These are phyloP conservation scores for Sinohyriopsis cumingii DNA, from an alignment of 2,888 invertebrate species.

Conservation along the genomic window DNA sequence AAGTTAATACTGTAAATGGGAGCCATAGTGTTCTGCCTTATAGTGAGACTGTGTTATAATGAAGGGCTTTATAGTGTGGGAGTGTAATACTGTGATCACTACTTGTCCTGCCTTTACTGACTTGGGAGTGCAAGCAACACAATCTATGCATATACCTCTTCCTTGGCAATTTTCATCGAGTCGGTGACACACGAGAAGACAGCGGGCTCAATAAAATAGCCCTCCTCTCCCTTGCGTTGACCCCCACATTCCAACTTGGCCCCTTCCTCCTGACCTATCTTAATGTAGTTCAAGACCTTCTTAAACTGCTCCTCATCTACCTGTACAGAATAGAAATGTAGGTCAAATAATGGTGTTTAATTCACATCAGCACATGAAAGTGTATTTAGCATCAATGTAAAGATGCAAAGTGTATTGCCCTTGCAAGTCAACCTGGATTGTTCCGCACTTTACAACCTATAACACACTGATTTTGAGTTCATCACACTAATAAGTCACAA, in stretches of 20 bases:
- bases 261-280: constrained; percentile 83
- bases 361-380: background rate
- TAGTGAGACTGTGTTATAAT: no score
- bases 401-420: background rate
- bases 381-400: background rate
- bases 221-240: constrained; percentile 58
- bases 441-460: no score
- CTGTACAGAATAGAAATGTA: constrained; percentile 22
- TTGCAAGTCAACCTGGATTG: no score
- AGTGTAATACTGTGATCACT: no score
- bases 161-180: constrained; percentile 72
- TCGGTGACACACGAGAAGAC: constrained; percentile 72
- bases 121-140: constrained; percentile 76
- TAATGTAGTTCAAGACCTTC: constrained; percentile 83
- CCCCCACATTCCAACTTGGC: constrained; percentile 86
- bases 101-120: background rate
- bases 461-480: no score
- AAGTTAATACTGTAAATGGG: no score
- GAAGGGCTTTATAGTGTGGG: background rate
- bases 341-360: background rate
- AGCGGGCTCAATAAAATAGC: constrained; percentile 72
- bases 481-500: no score
- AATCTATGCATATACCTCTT: constrained; percentile 64
- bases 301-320: constrained; percentile 77
- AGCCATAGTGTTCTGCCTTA: no score